Conservation (phyloP, 2,797 vertebrate genomes). For the Anguilla megastoma region DNA sequence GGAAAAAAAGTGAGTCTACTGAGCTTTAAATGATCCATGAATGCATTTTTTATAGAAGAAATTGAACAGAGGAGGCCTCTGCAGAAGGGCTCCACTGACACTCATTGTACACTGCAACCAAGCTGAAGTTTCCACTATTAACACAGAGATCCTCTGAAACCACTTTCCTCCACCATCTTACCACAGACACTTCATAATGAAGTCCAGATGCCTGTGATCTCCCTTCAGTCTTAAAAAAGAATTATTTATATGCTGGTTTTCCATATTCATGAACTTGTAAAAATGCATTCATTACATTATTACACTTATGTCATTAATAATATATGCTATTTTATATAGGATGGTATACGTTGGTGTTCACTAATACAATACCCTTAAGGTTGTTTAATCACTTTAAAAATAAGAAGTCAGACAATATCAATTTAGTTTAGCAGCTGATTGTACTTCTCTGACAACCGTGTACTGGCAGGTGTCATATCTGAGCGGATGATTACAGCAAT, state of each 20-base stretch:
- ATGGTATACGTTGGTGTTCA: constrained; percentile 32
- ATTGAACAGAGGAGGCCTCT: not conserved
- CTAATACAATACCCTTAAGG: constrained; percentile 28
- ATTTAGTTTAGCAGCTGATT: constrained; percentile 23
- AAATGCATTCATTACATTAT: constrained; percentile 56
- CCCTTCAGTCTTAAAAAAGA: constrained; percentile 61
- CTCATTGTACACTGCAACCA: not conserved
- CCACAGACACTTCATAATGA: constrained; percentile 36
- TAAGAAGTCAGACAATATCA: constrained; percentile 16
- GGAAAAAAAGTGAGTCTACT: constrained; percentile 17
- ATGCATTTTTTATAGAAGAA: not conserved
- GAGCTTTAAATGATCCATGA: constrained; percentile 28
- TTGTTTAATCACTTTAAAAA: constrained; percentile 18
- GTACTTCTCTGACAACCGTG: not conserved
- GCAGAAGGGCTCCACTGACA: not conserved
- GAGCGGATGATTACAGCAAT: constrained; percentile 56
- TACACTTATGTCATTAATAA: constrained; percentile 60
- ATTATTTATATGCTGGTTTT: constrained; percentile 61
- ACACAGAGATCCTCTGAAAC: constrained; percentile 3
- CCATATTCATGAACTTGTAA: constrained; percentile 60
- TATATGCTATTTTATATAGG: constrained; percentile 60
- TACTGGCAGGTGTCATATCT: constrained; percentile 25
- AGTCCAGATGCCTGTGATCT: constrained; percentile 47
- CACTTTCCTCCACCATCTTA: constrained; percentile 11
- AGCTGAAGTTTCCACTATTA: not conserved